Percentiles rank a stretch among this genome's conserved stretches.
Conservation (phyloP, 2,113 vertebrate genomes). For the Enhydra lutris region DNA sequence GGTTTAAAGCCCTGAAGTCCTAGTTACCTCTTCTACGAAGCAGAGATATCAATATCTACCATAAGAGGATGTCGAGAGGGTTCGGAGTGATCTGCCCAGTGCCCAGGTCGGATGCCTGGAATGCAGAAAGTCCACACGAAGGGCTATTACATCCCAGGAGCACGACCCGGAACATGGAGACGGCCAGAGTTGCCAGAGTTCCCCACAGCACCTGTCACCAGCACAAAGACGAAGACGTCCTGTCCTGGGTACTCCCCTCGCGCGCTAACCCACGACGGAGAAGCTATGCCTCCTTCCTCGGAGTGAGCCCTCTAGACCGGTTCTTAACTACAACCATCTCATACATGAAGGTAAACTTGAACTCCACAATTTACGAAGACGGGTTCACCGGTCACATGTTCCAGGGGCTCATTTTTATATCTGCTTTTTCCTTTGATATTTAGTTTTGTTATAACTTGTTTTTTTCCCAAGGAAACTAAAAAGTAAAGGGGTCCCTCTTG, state of each 20-base stretch:
- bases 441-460: not conserved
- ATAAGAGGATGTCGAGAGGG: not conserved
- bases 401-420: not conserved
- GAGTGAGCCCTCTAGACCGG: not conserved
- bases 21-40: not conserved
- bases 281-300: not conserved
- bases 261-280: not conserved
- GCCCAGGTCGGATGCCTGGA: not conserved
- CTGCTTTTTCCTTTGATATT: not conserved
- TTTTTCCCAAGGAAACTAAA: not conserved
- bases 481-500: not conserved
- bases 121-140: not conserved
- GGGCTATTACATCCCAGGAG: not conserved
- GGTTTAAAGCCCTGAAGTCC: not conserved
- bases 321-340: not conserved
- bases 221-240: not conserved
- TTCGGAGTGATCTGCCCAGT: not conserved
- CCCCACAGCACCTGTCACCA: not conserved
- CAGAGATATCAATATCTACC: not conserved
- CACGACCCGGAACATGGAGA: too few relatives aligned
- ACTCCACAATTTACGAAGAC: not conserved
- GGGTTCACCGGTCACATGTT: not conserved
- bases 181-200: not conserved
- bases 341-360: not conserved
- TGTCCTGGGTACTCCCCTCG: rapidly evolving